Evolutionary conservation across 2,113 vertebrate species (phyloP).

Genomic region (Onychostoma macrolepis): DNA sequence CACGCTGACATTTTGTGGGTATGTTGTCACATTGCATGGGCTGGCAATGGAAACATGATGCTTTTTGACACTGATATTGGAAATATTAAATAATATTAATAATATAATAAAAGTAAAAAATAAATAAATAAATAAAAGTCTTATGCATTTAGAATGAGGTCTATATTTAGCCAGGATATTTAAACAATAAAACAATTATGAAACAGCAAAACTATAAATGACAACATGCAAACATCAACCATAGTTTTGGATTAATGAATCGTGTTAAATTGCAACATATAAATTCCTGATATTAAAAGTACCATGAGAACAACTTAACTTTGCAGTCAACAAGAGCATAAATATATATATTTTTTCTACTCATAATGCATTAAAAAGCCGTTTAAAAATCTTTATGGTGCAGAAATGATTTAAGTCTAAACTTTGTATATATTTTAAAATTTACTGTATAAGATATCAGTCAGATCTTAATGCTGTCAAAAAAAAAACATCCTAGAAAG

Average conservation of each 20-base stretch:
- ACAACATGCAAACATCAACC: background rate
- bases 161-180: background rate
- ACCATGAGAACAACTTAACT: no score
- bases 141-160: background rate
- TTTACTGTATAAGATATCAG: background rate
- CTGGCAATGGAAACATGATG: background rate
- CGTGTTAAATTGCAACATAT: no score
- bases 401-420: background rate
- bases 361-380: background rate
- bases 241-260: background rate
- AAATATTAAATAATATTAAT: no score
- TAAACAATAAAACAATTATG: background rate
- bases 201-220: background rate
- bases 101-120: no score
- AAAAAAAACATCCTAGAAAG: background rate
- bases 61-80: background rate
- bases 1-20: background rate
- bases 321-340: no score
- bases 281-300: no score
- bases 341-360: no score
- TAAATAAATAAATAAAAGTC: no score
- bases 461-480: background rate
- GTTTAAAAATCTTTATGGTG: background rate
- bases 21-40: background rate
- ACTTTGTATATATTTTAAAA: background rate